Conservation (phyloP, 2,888 invertebrate species). For the Mythimna loreyi region DNA sequence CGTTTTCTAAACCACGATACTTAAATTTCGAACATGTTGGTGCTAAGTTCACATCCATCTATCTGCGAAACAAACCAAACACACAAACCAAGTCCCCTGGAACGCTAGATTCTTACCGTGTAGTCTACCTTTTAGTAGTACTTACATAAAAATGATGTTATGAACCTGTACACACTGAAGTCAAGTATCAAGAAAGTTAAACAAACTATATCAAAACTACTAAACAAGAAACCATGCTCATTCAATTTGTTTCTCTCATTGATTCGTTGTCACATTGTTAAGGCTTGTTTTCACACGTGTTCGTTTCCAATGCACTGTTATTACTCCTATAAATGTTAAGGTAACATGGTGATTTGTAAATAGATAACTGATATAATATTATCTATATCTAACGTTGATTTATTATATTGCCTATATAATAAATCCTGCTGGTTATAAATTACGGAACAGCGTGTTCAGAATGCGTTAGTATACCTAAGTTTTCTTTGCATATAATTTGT, state of each 20-base stretch:
- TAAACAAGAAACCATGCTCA: background rate
- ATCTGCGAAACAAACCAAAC: too few relatives aligned
- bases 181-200: background rate
- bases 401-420: background rate
- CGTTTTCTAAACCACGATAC: too few relatives aligned
- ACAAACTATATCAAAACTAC: background rate
- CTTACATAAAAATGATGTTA: background rate
- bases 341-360: slow-evolving; percentile 12
- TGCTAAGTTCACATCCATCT: too few relatives aligned
- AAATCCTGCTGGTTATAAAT: background rate
- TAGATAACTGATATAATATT: background rate
- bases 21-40: too few relatives aligned
- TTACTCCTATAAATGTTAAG: too few relatives aligned
- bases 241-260: slow-evolving; percentile 1
- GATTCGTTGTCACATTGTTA: slow-evolving; percentile 3
- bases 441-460: background rate
- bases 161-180: too few relatives aligned
- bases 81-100: too few relatives aligned
- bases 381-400: too few relatives aligned
- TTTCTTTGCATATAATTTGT: background rate
- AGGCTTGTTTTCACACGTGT: slow-evolving; percentile 7
- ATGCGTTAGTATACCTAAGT: background rate
- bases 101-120: too few relatives aligned
- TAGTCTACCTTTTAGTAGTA: too few relatives aligned
- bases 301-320: slow-evolving; percentile 1